phyloP scores from a whole-genome alignment of 2,888 invertebrate species.

The Bruchidius siliquastri region DNA sequence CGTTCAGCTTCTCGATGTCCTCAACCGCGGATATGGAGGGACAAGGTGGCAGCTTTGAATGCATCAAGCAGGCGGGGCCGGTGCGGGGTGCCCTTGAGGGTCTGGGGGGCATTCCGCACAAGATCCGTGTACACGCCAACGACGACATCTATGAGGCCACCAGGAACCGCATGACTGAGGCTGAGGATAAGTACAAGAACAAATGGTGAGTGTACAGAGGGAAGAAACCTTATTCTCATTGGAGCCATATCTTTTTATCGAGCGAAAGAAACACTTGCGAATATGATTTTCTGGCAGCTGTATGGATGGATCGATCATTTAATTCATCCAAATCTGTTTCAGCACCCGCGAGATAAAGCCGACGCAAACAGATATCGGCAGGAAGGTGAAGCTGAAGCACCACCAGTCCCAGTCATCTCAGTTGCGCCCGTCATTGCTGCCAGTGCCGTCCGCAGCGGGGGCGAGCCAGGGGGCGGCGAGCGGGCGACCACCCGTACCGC shows the following conservation, averaged over 20 bases:
- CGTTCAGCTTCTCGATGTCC: conserved; percentile 75
- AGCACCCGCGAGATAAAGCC: conserved; percentile 92
- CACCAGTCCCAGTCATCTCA: conserved; percentile 19
- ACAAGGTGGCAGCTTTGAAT: conserved; percentile 88
- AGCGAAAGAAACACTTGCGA: no score
- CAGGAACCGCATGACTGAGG: conserved; percentile 84
- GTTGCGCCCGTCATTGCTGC: conserved; percentile 30
- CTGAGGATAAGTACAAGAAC: conserved; percentile 88
- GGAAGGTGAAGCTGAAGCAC: conserved; percentile 76
- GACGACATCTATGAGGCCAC: conserved; percentile 95
- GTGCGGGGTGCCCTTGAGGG: conserved; percentile 61
- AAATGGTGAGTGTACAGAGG: conserved; percentile 64
- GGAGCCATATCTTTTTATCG: no score
- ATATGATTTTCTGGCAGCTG: no score
- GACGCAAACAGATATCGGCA: conserved; percentile 83
- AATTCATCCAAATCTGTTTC: no score
- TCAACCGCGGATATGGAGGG: conserved; percentile 76
- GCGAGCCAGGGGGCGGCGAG: conserved; percentile 15
- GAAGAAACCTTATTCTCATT: no score
- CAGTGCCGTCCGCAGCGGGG: conserved; percentile 37
- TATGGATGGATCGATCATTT: no score
- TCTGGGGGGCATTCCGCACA: conserved; percentile 80
- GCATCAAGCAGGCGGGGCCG: conserved; percentile 65
- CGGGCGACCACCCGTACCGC: conserved; percentile 2
- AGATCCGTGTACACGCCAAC: conserved; percentile 90